A percentile compares a stretch with the other conserved stretches of the same genome.
Conservation (phyloP, 2,113 vertebrate genomes). For the Prinia subflava region DNA sequence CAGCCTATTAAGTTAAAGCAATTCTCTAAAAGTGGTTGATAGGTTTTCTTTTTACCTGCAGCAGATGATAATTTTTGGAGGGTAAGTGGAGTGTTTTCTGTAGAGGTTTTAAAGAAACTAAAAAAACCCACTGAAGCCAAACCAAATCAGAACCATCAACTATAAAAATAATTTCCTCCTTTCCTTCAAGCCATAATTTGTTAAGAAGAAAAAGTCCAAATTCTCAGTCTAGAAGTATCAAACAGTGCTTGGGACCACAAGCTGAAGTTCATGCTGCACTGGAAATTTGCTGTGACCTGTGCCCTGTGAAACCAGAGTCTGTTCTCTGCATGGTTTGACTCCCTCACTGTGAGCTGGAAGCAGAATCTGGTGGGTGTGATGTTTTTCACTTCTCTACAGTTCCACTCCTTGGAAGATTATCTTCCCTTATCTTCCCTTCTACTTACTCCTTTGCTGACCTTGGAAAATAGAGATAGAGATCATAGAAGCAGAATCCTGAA, state of each 20-base stretch:
- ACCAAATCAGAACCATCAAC: not conserved
- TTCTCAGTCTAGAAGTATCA: not conserved
- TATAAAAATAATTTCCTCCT: not conserved
- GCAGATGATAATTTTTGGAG: fast-evolving
- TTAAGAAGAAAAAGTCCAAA: not conserved
- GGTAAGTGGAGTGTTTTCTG: not conserved
- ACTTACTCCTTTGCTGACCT: not conserved
- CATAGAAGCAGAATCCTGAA: not conserved
- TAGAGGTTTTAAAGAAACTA: not conserved
- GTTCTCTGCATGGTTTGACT: not conserved
- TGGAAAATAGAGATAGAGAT: not conserved
- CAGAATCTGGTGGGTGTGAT: not conserved
- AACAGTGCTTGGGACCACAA: not conserved
- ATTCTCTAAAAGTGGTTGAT: not conserved
- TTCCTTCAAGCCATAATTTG: not conserved
- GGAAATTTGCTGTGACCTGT: not conserved
- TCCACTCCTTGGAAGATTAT: not conserved
- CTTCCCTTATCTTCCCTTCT: not conserved
- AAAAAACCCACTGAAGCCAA: not conserved
- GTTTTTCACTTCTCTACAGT: not conserved
- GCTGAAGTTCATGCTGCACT: not conserved
- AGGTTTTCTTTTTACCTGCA: not conserved
- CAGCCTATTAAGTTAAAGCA: not conserved
- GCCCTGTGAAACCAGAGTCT: not conserved
- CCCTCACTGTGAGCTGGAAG: not conserved